Evolutionary conservation across 2,888 invertebrate species (phyloP).

Genomic region (Altica lythri): DNA sequence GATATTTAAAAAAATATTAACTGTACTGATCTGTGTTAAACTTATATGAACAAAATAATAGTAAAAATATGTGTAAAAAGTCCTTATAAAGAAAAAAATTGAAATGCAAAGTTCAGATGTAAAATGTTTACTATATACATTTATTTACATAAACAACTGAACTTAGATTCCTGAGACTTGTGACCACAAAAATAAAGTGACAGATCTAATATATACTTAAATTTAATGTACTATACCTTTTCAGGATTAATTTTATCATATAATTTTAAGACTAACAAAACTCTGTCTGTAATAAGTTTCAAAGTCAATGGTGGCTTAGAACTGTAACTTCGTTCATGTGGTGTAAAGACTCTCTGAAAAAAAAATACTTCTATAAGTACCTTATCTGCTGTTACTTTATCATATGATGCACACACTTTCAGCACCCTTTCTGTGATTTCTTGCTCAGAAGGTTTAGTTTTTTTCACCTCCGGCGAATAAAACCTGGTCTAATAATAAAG

Average conservation of each 20-base stretch:
- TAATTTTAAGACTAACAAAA: constrained; percentile 92
- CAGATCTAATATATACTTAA: constrained; percentile 14
- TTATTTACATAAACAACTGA: too few relatives aligned
- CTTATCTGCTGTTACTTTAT: constrained; percentile 87
- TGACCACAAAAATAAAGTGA: constrained; percentile 37
- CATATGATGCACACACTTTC: constrained; percentile 85
- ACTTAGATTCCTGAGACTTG: constrained; percentile 35
- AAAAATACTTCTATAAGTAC: constrained; percentile 61
- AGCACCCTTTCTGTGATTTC: constrained; percentile 81
- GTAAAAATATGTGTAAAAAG: too few relatives aligned
- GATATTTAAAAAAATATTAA: neutral
- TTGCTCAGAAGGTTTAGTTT: constrained; percentile 63
- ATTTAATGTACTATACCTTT: constrained; percentile 72
- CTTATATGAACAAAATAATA: too few relatives aligned
- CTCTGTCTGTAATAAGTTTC: constrained; percentile 84
- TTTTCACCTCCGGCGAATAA: constrained; percentile 53
- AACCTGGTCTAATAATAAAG: constrained; percentile 41
- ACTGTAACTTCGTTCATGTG: constrained; percentile 75
- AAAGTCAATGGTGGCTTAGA: constrained; percentile 77
- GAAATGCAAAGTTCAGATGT: too few relatives aligned
- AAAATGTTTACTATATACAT: too few relatives aligned
- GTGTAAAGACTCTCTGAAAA: constrained; percentile 68
- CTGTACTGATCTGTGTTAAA: too few relatives aligned
- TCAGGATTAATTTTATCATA: constrained; percentile 95
- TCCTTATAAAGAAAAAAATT: too few relatives aligned